Evolutionary conservation across 30 jellyfish, hydroid and myxozoan species (phyloP).

Genomic region (Rhopilema esculentum): DNA sequence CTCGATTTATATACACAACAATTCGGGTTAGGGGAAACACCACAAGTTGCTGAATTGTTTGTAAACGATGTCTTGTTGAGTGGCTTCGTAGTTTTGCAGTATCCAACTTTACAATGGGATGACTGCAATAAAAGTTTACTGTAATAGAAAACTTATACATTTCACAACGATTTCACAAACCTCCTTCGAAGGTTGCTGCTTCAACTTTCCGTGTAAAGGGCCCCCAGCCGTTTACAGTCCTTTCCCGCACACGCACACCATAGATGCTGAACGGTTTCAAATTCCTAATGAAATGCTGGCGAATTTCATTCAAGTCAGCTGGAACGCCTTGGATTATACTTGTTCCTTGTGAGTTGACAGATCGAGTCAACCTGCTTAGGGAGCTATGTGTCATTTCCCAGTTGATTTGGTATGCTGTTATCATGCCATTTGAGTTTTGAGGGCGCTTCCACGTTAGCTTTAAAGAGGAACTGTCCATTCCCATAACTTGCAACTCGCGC

Average conservation of each 20-base stretch:
- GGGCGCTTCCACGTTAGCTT: slow-evolving; percentile 58
- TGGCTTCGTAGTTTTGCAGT: too few relatives aligned
- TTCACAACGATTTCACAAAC: slow-evolving; percentile 27
- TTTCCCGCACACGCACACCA: slow-evolving; percentile 72
- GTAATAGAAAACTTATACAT: too few relatives aligned
- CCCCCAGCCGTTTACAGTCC: slow-evolving; percentile 91
- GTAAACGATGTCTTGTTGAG: too few relatives aligned
- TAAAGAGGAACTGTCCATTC: slow-evolving; percentile 15
- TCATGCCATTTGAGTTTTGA: slow-evolving; percentile 38
- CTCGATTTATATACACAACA: too few relatives aligned
- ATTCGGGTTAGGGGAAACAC: too few relatives aligned
- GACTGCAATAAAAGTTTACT: too few relatives aligned
- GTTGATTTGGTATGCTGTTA: slow-evolving; percentile 36
- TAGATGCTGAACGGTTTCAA: slow-evolving; percentile 68
- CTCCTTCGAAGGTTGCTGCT: slow-evolving; percentile 71
- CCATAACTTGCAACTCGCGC: slow-evolving; percentile 27
- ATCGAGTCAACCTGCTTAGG: slow-evolving; percentile 16
- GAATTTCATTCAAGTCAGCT: slow-evolving; percentile 16
- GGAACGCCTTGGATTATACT: slow-evolving; percentile 6
- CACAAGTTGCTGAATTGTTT: too few relatives aligned
- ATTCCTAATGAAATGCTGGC: slow-evolving; percentile 47
- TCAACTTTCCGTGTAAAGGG: slow-evolving; percentile 28
- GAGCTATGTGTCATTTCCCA: slow-evolving; percentile 33
- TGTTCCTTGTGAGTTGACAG: background rate
- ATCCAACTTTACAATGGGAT: too few relatives aligned